These are phyloP conservation scores for Lasiurus borealis DNA, from an alignment of 2,113 vertebrate genomes.

Conservation along the genomic window DNA sequence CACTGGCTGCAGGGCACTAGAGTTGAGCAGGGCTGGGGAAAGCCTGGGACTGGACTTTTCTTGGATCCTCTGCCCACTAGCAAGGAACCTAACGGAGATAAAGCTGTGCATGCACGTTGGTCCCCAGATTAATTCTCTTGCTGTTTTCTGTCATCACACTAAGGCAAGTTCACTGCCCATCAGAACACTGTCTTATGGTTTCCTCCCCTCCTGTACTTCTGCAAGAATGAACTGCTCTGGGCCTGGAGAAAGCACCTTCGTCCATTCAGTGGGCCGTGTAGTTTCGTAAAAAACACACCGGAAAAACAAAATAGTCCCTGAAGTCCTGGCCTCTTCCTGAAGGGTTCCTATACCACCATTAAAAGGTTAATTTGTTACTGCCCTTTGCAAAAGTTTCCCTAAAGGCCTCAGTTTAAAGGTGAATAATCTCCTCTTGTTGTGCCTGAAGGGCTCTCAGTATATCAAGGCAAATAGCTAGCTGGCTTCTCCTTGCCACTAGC, in stretches of 20 bases:
- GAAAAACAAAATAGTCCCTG: not conserved
- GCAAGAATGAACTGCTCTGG: not conserved
- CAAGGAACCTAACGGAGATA: rapidly evolving
- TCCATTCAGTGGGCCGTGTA: not conserved
- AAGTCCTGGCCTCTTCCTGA: not conserved
- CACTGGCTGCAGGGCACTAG: rapidly evolving
- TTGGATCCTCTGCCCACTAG: rapidly evolving
- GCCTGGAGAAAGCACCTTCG: not conserved
- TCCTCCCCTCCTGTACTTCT: not conserved
- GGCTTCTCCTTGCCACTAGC: not conserved
- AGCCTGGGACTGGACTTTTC: not conserved
- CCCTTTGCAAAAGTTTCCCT: not conserved
- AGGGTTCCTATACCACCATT: not conserved
- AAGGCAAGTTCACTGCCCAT: not conserved
- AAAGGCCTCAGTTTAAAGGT: not conserved
- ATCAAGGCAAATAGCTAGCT: not conserved
- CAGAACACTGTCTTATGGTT: not conserved
- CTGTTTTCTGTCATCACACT: not conserved
- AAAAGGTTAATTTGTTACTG: not conserved
- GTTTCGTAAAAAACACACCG: not conserved
- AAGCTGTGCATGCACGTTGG: rapidly evolving
- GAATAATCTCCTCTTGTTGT: not conserved
- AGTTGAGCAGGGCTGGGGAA: too few relatives aligned
- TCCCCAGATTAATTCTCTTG: not conserved
- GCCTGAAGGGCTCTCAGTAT: not conserved